Base-by-base conservation (phyloP, 2,888 invertebrate species). In the Dendrolimus pini region DNA sequence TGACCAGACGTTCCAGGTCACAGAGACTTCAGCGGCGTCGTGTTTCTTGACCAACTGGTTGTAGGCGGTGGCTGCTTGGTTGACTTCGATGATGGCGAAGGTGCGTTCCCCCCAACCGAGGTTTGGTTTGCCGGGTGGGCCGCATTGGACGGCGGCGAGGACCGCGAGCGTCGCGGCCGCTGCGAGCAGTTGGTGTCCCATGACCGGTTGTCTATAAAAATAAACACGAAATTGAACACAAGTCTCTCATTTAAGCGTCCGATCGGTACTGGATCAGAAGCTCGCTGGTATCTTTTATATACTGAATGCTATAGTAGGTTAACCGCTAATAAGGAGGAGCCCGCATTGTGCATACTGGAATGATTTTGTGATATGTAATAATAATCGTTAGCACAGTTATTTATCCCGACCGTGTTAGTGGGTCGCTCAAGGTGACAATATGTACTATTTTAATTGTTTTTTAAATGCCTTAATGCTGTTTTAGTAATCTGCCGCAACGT, bases 1-100 rank as follows among this genome's bases (percentile, higher is more conserved):
- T 7, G 88, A 80, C 90, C 90, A 90, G 30, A 85, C 84, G 69
- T 89, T 89, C 90, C 90, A 90, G 7, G 82, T 85, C n/a, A 90
- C 85, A 0, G 88, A 71, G 9, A 90, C 89, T 52, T 89, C 89
- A 1, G 90, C 90, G 0, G 82, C 80, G 30, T 90, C 90, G 14
- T 70, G 77, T 58, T 78, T 78, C 1, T 70, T 85, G 18, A 90
- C 90, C 52, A 90, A 80, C 67, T 90, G 89, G 71, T 90, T 89
- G 69, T 90, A 90, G 1, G 90, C 90, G 2, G 90, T 90, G 13
- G 90, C 90, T 9, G 89, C 90, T 67, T 89, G 90, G 68, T 88
- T 90, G 61, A 90, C 90, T 69, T 90, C 90, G 30, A 90, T 77
- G 65, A 90, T 85, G 7, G 89, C 84, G 73, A 90, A 90, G 62